phyloP scores from a whole-genome alignment of 2,888 invertebrate species.

The Cataglyphis livida region DNA sequence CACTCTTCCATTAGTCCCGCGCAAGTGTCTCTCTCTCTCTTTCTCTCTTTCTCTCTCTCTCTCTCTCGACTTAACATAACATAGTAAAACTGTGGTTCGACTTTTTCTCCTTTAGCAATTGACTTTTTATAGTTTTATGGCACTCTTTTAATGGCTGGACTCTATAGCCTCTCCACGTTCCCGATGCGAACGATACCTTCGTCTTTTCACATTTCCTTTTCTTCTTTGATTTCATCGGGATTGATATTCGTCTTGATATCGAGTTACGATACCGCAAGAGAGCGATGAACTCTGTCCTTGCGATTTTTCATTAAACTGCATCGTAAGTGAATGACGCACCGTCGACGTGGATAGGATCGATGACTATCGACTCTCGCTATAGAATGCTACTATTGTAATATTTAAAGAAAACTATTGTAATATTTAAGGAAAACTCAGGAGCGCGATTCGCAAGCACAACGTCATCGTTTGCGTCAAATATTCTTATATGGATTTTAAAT shows the following conservation, averaged over 20 bases:
- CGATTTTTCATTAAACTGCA: slow-evolving; percentile 31
- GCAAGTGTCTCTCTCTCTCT: slow-evolving; percentile 34
- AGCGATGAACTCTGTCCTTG: slow-evolving; percentile 49
- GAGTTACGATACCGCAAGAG: slow-evolving; percentile 56
- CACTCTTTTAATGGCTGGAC: slow-evolving; percentile 84
- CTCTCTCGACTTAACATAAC: slow-evolving; percentile 59
- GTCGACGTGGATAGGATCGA: slow-evolving; percentile 76
- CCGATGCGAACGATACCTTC: slow-evolving; percentile 50
- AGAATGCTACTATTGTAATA: slow-evolving; percentile 81
- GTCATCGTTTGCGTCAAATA: neutral
- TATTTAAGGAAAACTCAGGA: neutral
- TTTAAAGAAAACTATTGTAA: slow-evolving; percentile 70
- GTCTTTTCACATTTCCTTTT: neutral
- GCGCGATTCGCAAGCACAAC: neutral
- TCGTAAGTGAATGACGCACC: slow-evolving; percentile 27
- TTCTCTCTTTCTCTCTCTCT: slow-evolving; percentile 28
- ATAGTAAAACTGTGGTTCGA: slow-evolving; percentile 59
- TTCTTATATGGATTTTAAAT: neutral
- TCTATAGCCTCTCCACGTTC: slow-evolving; percentile 64
- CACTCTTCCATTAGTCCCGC: slow-evolving; percentile 50
- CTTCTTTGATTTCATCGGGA: neutral
- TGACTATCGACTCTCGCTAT: slow-evolving; percentile 80
- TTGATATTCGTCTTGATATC: slow-evolving; percentile 47
- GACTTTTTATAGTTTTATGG: slow-evolving; percentile 78
- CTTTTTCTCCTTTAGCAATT: slow-evolving; percentile 44